A percentile compares a stretch with the other conserved stretches of the same genome.
Conservation (phyloP, 2,797 vertebrate species). For the Sternarchorhynchus goeldii region DNA sequence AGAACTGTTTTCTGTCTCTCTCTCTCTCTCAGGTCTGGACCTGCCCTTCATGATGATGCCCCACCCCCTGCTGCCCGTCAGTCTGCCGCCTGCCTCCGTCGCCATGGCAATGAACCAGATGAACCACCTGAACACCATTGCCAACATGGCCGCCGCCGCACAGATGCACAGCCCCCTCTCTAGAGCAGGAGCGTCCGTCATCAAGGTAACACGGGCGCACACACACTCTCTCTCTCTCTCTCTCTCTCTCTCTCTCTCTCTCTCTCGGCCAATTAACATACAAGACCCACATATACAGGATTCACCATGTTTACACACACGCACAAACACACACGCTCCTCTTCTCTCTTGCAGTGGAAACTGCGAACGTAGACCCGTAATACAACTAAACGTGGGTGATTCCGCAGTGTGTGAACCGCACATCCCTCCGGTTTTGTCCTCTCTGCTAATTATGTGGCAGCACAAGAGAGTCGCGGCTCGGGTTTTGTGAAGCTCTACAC, state of each 20-base stretch:
- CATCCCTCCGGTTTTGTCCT: slow-evolving; percentile 21
- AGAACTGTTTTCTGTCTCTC: neutral
- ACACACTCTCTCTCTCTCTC: neutral
- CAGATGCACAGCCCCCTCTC: slow-evolving; percentile 86
- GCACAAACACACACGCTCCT: neutral
- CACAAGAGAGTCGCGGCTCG: neutral
- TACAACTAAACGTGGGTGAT: slow-evolving; percentile 1
- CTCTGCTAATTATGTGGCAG: slow-evolving; percentile 16
- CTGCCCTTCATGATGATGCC: slow-evolving; percentile 95
- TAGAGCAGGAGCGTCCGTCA: slow-evolving; percentile 82
- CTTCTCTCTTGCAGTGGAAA: neutral
- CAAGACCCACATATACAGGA: neutral
- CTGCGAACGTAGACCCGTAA: slow-evolving; percentile 4
- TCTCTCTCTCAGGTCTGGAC: slow-evolving; percentile 78
- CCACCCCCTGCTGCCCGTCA: slow-evolving; percentile 89
- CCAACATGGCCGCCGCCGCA: slow-evolving; percentile 86
- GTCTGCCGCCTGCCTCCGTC: slow-evolving; percentile 88
- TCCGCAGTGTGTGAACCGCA: slow-evolving; percentile 3
- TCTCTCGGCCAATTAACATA: neutral
- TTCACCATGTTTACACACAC: slow-evolving; percentile 5
- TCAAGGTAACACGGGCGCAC: slow-evolving; percentile 79
- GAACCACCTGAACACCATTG: slow-evolving; percentile 90
- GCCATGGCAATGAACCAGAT: slow-evolving; percentile 95
- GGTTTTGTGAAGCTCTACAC: slow-evolving; percentile 5
- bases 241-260: neutral